phyloP scores from a whole-genome alignment of 2,797 vertebrate species.

The Ctenopoma multispine region DNA sequence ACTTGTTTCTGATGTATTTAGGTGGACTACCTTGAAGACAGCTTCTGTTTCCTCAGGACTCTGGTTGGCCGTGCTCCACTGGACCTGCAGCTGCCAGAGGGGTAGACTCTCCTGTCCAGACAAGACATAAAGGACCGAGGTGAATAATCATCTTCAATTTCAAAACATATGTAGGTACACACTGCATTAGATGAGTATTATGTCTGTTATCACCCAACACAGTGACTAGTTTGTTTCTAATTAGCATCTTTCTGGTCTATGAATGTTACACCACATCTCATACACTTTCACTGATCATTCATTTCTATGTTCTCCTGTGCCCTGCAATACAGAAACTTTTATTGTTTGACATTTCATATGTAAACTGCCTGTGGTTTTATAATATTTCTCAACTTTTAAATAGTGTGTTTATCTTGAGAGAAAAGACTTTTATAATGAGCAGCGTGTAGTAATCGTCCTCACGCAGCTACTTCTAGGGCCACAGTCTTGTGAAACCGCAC shows the following conservation, averaged over 20 bases:
- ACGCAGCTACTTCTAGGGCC: constrained; percentile 49
- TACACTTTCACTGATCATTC: neutral
- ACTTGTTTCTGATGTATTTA: neutral
- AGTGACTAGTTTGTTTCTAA: neutral
- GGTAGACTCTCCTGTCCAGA: constrained; percentile 86
- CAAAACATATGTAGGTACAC: neutral
- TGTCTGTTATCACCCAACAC: neutral
- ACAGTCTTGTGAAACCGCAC: constrained; percentile 46
- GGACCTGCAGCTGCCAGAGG: constrained; percentile 89
- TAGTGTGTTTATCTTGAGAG: constrained; percentile 37
- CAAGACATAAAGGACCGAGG: neutral
- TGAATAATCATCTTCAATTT: neutral
- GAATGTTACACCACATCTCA: neutral
- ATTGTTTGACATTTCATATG: constrained; percentile 3
- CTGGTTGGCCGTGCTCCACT: constrained; percentile 88
- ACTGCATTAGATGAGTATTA: neutral
- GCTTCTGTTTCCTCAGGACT: constrained; percentile 86
- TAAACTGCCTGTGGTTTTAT: constrained; percentile 12
- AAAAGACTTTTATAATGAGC: constrained; percentile 50
- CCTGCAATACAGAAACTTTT: neutral
- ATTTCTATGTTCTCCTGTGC: neutral
- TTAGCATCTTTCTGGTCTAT: neutral
- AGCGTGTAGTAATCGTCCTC: constrained; percentile 61
- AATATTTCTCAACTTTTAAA: constrained; percentile 24
- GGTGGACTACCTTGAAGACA: constrained; percentile 88